A percentile compares a stretch with the other conserved stretches of the same genome.
These are phyloP conservation scores for Sericinus montela DNA, from an alignment of 2,888 invertebrate species.

Conservation along the genomic window DNA sequence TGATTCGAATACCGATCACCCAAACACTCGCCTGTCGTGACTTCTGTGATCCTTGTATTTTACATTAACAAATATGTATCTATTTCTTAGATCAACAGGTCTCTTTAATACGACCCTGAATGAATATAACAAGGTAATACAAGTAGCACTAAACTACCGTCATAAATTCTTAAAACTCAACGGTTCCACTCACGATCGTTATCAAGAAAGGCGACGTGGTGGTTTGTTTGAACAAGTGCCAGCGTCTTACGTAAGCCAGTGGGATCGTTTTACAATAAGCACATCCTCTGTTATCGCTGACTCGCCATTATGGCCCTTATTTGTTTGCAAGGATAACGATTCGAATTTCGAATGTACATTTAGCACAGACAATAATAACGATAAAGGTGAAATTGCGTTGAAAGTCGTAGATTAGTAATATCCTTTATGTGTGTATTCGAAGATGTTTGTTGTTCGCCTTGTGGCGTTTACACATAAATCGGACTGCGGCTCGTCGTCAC, in stretches of 20 bases:
- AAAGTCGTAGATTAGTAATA: no score
- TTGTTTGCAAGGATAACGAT: background rate
- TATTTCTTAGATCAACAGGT: background rate
- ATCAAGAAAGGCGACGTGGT: slow-evolving; percentile 13
- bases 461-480: no score
- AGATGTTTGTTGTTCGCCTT: no score
- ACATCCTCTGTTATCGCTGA: slow-evolving; percentile 14
- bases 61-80: no score
- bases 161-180: slow-evolving; percentile 10
- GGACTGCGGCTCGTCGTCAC: no score
- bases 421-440: no score
- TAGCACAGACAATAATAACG: background rate
- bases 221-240: slow-evolving; percentile 47
- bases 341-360: background rate
- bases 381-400: background rate
- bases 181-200: slow-evolving; percentile 5
- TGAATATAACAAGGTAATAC: background rate
- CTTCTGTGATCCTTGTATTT: no score
- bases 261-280: slow-evolving; percentile 23
- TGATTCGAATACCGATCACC: no score
- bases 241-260: slow-evolving; percentile 30
- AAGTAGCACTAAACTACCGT: slow-evolving; percentile 8
- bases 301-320: background rate
- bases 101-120: background rate
- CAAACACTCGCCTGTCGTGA: no score